Percentiles rank a stretch among this genome's conserved stretches.
phyloP scores from a whole-genome alignment of 2,888 invertebrate species.

The Julus scanicus region DNA sequence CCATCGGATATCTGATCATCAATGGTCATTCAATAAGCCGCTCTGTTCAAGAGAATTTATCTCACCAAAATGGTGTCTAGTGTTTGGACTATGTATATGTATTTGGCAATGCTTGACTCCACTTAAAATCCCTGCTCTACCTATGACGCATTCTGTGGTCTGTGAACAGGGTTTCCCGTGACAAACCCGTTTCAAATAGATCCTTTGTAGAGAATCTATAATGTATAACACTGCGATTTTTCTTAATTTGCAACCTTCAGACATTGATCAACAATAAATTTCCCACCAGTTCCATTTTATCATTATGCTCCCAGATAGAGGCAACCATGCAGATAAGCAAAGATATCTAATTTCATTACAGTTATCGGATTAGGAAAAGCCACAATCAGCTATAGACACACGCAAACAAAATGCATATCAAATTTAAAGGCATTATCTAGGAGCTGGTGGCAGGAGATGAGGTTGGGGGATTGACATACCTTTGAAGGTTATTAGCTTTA shows the following conservation, averaged over 20 bases:
- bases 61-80: too few species aligned
- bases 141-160: too few species aligned
- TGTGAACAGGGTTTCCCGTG: neutral
- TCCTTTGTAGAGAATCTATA: neutral
- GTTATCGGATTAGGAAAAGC: slow-evolving; percentile 11
- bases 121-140: too few species aligned
- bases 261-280: neutral
- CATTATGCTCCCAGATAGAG: neutral
- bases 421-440: neutral
- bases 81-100: too few species aligned
- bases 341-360: neutral
- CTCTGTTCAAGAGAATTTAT: too few species aligned
- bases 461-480: neutral
- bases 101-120: too few species aligned
- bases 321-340: neutral
- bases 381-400: neutral
- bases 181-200: neutral
- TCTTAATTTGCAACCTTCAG: neutral
- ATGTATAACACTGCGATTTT: neutral
- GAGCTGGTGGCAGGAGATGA: neutral
- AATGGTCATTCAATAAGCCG: too few species aligned
- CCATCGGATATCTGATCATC: too few species aligned
- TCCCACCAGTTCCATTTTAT: neutral
- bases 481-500: slow-evolving; percentile 19
- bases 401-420: slow-evolving; percentile 3